These are phyloP conservation scores for Agriopis leucophaearia DNA, from an alignment of 2,888 invertebrate genomes.

Conservation along the genomic window DNA sequence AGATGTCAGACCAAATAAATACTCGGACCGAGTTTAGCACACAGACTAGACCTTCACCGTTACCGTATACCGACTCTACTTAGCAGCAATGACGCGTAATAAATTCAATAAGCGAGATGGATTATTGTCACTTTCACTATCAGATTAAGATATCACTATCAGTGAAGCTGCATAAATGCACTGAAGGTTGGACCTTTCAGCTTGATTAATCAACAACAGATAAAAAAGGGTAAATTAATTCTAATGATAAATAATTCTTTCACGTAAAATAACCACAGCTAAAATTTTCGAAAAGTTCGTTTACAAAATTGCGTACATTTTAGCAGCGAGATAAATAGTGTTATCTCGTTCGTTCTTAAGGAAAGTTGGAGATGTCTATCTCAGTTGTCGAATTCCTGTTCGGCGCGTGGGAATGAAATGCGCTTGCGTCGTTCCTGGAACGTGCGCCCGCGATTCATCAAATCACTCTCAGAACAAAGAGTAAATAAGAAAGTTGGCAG, in stretches of 20 bases:
- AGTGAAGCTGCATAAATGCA: conserved; percentile 38
- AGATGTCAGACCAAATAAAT: too few relatives aligned
- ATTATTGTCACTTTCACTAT: conserved; percentile 50
- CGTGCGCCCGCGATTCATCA: conserved; percentile 74
- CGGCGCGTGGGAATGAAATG: conserved; percentile 81
- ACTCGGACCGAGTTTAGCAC: not conserved
- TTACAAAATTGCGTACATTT: conserved; percentile 57
- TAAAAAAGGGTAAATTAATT: conserved; percentile 12
- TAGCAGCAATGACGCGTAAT: conserved; percentile 35
- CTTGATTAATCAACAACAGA: conserved; percentile 34
- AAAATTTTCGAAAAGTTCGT: conserved; percentile 53
- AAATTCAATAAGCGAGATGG: conserved; percentile 32
- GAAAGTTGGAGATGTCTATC: conserved; percentile 51
- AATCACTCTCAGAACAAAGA: conserved; percentile 67
- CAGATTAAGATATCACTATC: conserved; percentile 39
- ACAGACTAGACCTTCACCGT: conserved; percentile 2
- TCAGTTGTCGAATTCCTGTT: conserved; percentile 65
- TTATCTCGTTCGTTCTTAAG: conserved; percentile 49
- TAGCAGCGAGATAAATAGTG: conserved; percentile 27
- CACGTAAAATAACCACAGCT: conserved; percentile 20
- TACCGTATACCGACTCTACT: conserved; percentile 26
- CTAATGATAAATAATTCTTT: too few relatives aligned
- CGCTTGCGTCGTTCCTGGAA: conserved; percentile 74
- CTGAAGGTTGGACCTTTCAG: conserved; percentile 25
- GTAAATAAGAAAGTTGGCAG: conserved; percentile 49